phyloP scores from a whole-genome alignment of 2,888 invertebrate species.

The Nemotelus nigrinus region DNA sequence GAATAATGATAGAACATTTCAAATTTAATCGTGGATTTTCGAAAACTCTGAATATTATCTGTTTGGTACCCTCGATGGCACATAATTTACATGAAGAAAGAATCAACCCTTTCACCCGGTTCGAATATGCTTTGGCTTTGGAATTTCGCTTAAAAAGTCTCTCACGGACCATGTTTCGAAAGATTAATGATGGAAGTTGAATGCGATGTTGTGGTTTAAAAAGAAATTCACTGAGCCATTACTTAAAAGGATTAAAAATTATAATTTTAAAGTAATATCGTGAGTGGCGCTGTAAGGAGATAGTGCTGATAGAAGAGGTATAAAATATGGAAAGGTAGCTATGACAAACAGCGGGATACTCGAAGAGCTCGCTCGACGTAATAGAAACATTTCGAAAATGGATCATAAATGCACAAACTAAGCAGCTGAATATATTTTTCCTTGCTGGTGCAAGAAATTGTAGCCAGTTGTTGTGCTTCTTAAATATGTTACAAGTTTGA shows the following conservation, averaged over 20 bases:
- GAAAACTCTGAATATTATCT: not conserved
- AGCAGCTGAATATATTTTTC: too few species aligned
- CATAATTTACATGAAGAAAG: slow-evolving; percentile 33
- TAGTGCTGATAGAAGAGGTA: too few species aligned
- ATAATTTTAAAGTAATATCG: slow-evolving; percentile 15
- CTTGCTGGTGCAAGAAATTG: too few species aligned
- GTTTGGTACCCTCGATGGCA: not conserved
- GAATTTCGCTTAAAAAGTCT: slow-evolving; percentile 23
- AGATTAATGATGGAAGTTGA: slow-evolving; percentile 29
- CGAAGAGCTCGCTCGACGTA: too few species aligned
- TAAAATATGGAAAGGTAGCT: too few species aligned
- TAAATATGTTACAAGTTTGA: too few species aligned
- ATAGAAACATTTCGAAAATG: too few species aligned
- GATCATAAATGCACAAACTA: too few species aligned
- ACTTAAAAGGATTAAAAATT: slow-evolving; percentile 45
- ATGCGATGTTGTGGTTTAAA: not conserved
- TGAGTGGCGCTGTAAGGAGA: too few species aligned
- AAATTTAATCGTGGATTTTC: slow-evolving; percentile 34
- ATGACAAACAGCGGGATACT: too few species aligned
- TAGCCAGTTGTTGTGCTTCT: too few species aligned
- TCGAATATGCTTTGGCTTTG: not conserved
- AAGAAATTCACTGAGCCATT: slow-evolving; percentile 44
- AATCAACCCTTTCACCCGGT: slow-evolving; percentile 16
- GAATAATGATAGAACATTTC: slow-evolving; percentile 21
- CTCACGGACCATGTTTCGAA: slow-evolving; percentile 34